phyloP scores from a whole-genome alignment of 2,113 vertebrate species.

The Etheostoma cragini region DNA sequence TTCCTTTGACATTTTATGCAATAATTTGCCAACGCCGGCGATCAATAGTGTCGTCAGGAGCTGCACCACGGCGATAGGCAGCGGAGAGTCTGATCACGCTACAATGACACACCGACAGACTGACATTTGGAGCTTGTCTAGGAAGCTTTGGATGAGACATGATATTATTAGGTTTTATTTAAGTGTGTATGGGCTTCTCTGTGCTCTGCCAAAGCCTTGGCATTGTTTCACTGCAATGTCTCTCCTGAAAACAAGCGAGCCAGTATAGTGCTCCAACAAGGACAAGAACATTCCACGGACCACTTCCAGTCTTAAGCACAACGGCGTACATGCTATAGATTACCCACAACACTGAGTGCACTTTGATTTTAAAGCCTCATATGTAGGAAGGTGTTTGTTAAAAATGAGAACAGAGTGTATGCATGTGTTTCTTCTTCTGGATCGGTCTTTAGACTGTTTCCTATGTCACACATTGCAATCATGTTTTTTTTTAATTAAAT shows the following conservation, averaged over 20 bases:
- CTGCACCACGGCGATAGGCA: conserved; percentile 35
- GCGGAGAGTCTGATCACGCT: conserved; percentile 59
- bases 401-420: conserved; percentile 9
- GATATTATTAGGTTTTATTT: conserved; percentile 60
- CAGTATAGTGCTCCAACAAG: conserved; percentile 53
- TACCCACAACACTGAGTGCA: conserved; percentile 29
- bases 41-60: conserved; percentile 67
- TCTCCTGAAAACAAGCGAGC: conserved; percentile 60
- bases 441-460: not conserved
- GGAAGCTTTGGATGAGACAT: conserved; percentile 62
- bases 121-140: conserved; percentile 55
- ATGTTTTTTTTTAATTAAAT: not conserved
- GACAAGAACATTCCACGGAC: conserved; percentile 65
- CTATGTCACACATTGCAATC: not conserved
- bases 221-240: conserved; percentile 62
- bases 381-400: not conserved
- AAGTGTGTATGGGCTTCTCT: conserved; percentile 57
- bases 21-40: conserved; percentile 51
- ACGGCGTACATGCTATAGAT: conserved; percentile 41
- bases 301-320: conserved; percentile 62
- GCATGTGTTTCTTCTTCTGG: not conserved
- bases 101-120: conserved; percentile 46
- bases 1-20: conserved; percentile 54
- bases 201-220: conserved; percentile 53
- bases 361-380: conserved; percentile 17